A percentile compares a stretch with the other conserved stretches of the same genome.
Evolutionary conservation across 2,888 invertebrate species (phyloP).

Genomic region (Eutolmus rufibarbis): DNA sequence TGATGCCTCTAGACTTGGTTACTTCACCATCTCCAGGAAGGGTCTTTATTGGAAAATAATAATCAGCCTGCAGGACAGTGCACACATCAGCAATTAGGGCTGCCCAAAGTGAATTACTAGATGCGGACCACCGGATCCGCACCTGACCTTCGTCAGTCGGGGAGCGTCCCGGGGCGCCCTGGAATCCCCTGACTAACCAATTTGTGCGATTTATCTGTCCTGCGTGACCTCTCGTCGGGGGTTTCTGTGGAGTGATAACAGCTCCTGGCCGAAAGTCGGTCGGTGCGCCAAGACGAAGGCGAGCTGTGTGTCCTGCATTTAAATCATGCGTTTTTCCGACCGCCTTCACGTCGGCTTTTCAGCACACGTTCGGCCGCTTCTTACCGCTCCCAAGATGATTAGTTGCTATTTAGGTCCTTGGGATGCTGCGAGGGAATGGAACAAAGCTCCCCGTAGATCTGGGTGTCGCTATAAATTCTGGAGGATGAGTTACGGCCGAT

Average conservation of each 20-base stretch:
- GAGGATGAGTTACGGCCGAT: constrained; percentile 6
- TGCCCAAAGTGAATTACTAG: not conserved
- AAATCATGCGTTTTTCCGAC: not conserved
- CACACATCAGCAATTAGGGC: not conserved
- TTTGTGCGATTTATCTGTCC: not conserved
- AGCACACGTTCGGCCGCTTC: not conserved
- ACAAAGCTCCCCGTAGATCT: not conserved
- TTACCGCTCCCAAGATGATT: constrained; percentile 11
- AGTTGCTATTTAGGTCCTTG: not conserved
- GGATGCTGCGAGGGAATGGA: not conserved
- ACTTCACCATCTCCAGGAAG: not conserved
- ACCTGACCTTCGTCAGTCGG: not conserved
- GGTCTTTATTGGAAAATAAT: not conserved
- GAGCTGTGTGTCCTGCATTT: not conserved
- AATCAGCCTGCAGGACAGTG: not conserved
- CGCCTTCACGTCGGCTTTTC: not conserved
- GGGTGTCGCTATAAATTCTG: not conserved
- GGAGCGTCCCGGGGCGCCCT: not conserved
- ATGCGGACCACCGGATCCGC: not conserved
- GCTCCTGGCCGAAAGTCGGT: not conserved
- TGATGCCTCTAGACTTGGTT: not conserved
- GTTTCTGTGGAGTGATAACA: not conserved
- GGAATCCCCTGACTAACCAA: not conserved
- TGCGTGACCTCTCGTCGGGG: not conserved
- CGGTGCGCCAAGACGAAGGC: not conserved